A percentile compares a stretch with the other conserved stretches of the same genome.
Conservation (phyloP, 37 sponge, comb jelly and placozoan species). For the Crambe crambe region DNA sequence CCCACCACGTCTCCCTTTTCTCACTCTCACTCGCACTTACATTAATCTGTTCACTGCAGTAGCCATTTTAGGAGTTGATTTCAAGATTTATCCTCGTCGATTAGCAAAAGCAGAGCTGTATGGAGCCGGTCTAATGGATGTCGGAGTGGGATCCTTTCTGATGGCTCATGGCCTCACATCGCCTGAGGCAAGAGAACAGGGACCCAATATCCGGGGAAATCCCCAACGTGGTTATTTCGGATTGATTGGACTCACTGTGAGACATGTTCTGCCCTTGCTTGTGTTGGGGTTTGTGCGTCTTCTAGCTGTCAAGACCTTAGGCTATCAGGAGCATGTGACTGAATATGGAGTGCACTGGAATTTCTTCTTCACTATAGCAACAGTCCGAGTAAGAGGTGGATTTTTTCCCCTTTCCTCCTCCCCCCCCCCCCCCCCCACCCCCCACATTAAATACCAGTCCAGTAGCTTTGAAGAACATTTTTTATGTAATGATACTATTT, state of each 20-base stretch:
- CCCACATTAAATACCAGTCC: neutral
- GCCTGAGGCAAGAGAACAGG: conserved; percentile 59
- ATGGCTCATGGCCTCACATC: conserved; percentile 82
- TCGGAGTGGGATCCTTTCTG: conserved; percentile 91
- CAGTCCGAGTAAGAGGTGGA: conserved; percentile 62
- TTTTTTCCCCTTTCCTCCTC: conserved; percentile 20
- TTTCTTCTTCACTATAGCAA: conserved; percentile 98
- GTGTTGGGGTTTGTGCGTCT: conserved; percentile 82
- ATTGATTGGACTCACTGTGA: conserved; percentile 18
- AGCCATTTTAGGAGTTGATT: conserved; percentile 96
- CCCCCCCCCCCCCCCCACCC: conserved; percentile 22
- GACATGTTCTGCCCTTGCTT: conserved; percentile 52
- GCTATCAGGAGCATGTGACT: conserved; percentile 82
- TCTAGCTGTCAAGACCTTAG: conserved; percentile 44
- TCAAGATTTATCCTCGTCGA: conserved; percentile 83
- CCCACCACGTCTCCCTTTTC: conserved; percentile 45
- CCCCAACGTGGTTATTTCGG: conserved; percentile 9
- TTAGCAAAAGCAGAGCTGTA: conserved; percentile 90
- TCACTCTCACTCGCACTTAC: conserved; percentile 67
- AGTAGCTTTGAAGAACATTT: neutral
- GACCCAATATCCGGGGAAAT: too few species aligned
- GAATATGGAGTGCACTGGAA: conserved; percentile 99
- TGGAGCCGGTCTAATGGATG: conserved; percentile 95
- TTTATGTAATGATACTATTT: too few species aligned
- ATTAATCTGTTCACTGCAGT: conserved; percentile 82